Percentiles rank a stretch among this genome's conserved stretches.
phyloP scores from a whole-genome alignment of 2,888 invertebrate species.

The Carcina quercana region DNA sequence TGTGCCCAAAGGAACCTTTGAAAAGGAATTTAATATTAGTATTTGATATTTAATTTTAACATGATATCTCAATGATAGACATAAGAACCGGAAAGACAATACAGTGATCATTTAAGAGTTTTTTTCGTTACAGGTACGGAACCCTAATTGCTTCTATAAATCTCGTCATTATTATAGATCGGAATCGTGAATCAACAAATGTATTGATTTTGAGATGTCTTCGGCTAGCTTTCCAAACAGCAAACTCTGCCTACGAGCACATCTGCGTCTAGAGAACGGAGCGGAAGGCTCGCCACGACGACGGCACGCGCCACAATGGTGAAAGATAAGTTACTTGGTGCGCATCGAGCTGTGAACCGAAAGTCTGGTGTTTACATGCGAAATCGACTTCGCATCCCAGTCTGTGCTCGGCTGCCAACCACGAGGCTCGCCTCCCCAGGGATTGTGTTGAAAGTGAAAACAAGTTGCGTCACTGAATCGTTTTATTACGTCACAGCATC shows the following conservation, averaged over 20 bases:
- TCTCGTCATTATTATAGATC: too few relatives aligned
- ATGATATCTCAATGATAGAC: too few relatives aligned
- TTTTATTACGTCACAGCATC: conserved; percentile 20
- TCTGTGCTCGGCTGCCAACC: conserved; percentile 53
- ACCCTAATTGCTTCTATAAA: too few relatives aligned
- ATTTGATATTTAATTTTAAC: too few relatives aligned
- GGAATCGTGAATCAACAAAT: neutral
- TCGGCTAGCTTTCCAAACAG: too few relatives aligned
- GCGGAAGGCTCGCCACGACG: conserved; percentile 40
- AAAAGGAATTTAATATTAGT: too few relatives aligned
- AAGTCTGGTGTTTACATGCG: conserved; percentile 71
- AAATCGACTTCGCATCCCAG: conserved; percentile 60
- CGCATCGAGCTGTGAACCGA: conserved; percentile 73
- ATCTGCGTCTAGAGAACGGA: conserved; percentile 30
- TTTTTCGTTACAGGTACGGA: too few relatives aligned
- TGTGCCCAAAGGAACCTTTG: too few relatives aligned
- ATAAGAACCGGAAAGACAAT: too few relatives aligned
- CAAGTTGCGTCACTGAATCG: conserved; percentile 1
- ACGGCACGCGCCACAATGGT: conserved; percentile 70
- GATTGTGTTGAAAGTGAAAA: conserved; percentile 25
- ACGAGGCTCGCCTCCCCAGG: conserved; percentile 46
- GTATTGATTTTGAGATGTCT: neutral
- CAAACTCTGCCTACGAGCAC: conserved; percentile 26
- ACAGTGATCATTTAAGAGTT: too few relatives aligned
- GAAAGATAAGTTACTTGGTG: conserved; percentile 73